Conservation (phyloP, 2,888 invertebrate genomes). For the Cryptocheilus praepositus region DNA sequence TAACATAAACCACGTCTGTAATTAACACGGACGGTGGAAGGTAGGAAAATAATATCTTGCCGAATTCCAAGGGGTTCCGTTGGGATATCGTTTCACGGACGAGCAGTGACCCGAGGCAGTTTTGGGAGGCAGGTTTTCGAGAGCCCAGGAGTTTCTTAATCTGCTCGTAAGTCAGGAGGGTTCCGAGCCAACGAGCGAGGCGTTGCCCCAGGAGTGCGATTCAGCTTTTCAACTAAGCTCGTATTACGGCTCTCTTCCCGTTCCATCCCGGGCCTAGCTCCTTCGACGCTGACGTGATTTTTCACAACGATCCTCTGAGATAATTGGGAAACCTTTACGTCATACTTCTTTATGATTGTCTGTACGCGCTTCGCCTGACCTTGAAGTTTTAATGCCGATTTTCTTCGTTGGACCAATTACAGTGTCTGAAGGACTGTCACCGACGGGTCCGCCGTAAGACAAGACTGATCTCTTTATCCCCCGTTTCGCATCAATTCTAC, state of each 20-base stretch:
- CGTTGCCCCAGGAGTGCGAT: constrained; percentile 63
- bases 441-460: no score
- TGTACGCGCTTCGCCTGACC: neutral
- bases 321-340: constrained; percentile 45
- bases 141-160: constrained; percentile 61
- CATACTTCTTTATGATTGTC: constrained; percentile 5
- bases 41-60: constrained; percentile 56
- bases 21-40: constrained; percentile 48
- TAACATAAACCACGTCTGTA: constrained; percentile 52
- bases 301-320: constrained; percentile 45
- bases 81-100: constrained; percentile 57
- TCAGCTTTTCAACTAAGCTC: constrained; percentile 64
- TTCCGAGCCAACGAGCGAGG: constrained; percentile 61
- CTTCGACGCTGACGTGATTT: constrained; percentile 54
- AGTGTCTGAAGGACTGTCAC: no score
- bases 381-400: no score
- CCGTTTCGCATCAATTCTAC: no score
- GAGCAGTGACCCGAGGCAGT: constrained; percentile 58
- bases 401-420: no score
- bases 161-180: constrained; percentile 65
- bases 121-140: constrained; percentile 55
- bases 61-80: constrained; percentile 48
- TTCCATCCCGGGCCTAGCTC: constrained; percentile 29
- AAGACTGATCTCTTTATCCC: no score
- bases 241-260: constrained; percentile 42